Evolutionary conservation across 2,888 invertebrate species (phyloP).

Genomic region (Pheosia tremula): DNA sequence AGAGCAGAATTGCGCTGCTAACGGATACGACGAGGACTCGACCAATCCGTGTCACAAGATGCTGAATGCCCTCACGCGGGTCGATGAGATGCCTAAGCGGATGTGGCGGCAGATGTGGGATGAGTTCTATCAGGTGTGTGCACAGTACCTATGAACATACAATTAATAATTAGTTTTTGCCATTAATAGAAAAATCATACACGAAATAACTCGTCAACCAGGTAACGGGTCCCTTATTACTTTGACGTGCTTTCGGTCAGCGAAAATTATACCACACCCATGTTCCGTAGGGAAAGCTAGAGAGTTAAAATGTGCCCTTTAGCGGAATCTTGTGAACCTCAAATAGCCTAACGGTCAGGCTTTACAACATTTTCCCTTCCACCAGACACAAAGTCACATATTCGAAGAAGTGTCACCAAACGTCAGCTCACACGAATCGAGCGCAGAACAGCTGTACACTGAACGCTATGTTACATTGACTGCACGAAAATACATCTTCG

Average conservation of each 20-base stretch:
- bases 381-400: constrained; percentile 66
- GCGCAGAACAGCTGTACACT: constrained; percentile 53
- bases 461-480: constrained; percentile 57
- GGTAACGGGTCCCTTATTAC: no score
- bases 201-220: no score
- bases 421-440: constrained; percentile 50
- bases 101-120: constrained; percentile 77
- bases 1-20: constrained; percentile 76
- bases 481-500: constrained; percentile 49
- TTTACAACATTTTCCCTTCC: neutral
- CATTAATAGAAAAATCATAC: no score
- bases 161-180: no score
- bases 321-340: no score
- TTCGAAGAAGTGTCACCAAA: constrained; percentile 61
- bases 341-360: no score
- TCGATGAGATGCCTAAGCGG: constrained; percentile 60
- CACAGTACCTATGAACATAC: no score
- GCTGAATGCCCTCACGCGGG: constrained; percentile 67
- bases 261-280: no score
- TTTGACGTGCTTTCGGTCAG: no score
- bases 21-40: constrained; percentile 75
- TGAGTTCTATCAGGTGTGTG: constrained; percentile 69
- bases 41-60: constrained; percentile 74
- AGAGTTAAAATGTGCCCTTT: no score
- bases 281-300: no score